Evolutionary conservation across 2,888 invertebrate species (phyloP), one percentile per base, ranked within the genome.

Genomic region (Sarcophaga carnaria): DNA sequence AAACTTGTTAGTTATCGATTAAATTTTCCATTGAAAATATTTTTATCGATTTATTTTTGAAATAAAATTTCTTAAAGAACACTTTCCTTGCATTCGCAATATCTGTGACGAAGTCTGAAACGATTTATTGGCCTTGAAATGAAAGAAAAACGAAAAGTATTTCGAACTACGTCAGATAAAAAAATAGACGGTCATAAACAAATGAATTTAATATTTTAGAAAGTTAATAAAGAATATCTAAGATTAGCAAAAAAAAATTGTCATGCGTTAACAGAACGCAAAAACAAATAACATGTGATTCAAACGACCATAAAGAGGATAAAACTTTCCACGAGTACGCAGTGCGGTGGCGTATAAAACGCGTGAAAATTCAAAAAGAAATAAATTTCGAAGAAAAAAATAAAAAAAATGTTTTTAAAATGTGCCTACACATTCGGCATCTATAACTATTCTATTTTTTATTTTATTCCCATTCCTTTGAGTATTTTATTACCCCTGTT

Each of bases 81-180:
- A 14, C 54, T 17, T 54, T 17, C 17, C 17, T 54, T 54, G 12
- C 17, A 17, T 54, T 14, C 4, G 5, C 54, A 17, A 17, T 54
- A 3, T 12, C 17, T 54, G 3, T 54, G 54, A 54, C 54, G 17
- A 4, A 71, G 63, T 71, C 70, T 63, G 14, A 20, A 62, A 62
- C 62, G 1, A 12, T 54, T 62, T 47, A 64, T 75, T 83, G 67
- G 25, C 83, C 83, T 83, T 83, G 78, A 78, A 83, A 71, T 70
- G 20, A 77, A 37, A 37, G 8, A 2, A 37, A 37, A 37, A 37
- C 37, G 37, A 49, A 72, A 66, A n/a, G 60, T 37, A 47, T 81
- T 80, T 80, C 8, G 14, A 14, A 66, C 49, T 62, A 37, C 17
- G 20, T 37, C 37, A 37, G 8, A 37, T 37, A 37, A 8, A 37